Base-by-base conservation (phyloP, 2,113 vertebrate species). In the Apistogramma diplotaenia region DNA sequence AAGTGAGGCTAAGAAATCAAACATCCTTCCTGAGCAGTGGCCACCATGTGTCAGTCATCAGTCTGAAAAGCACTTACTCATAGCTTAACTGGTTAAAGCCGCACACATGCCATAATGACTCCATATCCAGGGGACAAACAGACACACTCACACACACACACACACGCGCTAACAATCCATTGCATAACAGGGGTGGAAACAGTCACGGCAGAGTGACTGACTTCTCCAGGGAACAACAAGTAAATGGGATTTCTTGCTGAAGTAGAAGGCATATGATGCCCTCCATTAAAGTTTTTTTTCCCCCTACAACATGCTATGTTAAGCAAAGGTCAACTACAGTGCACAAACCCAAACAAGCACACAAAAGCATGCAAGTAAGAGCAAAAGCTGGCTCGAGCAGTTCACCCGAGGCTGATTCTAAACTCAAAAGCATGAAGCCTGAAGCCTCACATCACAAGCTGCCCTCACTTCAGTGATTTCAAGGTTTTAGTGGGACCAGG, bases 21-120 rank as follows among this genome's bases (percentile, higher is more conserved):
- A 76, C 61, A 81, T 74, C 46, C 53, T 67, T 81, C 56, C 76
- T 72, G 62, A 82, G 59, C 71, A 25, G 37, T 21, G 61, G 77
- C 73, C 76, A 78, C 40, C 59, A 51, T 56, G 61, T 74, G 87
- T 72, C 85, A 72, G 51, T 78, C 78, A 87, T 82, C 76, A 71
- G 59, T 60, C 83, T 85, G 65, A 71, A 74, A 79, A 61, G 58
- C 56, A 76, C 86, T 43, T 29, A 16, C 61, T 80, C 72, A 74
- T 3, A 33, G 53, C 53, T 79, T 57, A 82, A 74, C 27, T 15
- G 51, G 29, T 58, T 79, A 12, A 54, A 83, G 77, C 19, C 57
- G 74, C 65, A 77, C 71, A 81, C 83, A 67, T 74, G 59, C 21
- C 13, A 43, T 74, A 27, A 70, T 67, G 61, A 78, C 70, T 85